Evolutionary conservation across 2,797 vertebrate species (phyloP).

Genomic region (Anguilla obscura): DNA sequence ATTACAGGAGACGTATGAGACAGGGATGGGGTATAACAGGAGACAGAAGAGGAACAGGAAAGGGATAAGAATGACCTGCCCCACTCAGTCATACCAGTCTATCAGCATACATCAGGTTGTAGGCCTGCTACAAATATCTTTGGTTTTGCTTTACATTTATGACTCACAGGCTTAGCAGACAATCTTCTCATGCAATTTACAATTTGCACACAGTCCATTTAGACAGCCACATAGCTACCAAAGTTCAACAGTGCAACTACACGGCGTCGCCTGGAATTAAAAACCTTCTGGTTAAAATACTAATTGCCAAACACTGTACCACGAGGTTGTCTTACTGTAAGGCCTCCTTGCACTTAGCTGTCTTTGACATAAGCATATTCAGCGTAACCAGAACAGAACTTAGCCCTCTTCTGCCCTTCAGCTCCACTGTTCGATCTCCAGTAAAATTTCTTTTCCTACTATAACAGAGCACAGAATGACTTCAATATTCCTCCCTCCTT

Average conservation of each 20-base stretch:
- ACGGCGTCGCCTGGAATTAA: not conserved
- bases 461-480: not conserved
- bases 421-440: not conserved
- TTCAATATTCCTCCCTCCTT: not conserved
- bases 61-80: not conserved
- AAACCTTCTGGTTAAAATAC: not conserved
- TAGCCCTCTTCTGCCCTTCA: not conserved
- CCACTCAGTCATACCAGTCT: not conserved
- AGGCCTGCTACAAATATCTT: not conserved
- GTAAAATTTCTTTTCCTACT: not conserved
- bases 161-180: not conserved
- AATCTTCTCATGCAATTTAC: not conserved
- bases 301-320: not conserved
- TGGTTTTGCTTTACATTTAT: not conserved
- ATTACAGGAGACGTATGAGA: not conserved
- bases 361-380: not conserved
- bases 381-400: not conserved
- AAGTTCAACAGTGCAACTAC: not conserved
- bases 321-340: not conserved
- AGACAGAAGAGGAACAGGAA: not conserved
- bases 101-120: not conserved
- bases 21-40: not conserved
- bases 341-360: not conserved
- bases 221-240: not conserved
- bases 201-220: not conserved